Conservation (phyloP, 2,797 vertebrate species). For the Lates japonicus region DNA sequence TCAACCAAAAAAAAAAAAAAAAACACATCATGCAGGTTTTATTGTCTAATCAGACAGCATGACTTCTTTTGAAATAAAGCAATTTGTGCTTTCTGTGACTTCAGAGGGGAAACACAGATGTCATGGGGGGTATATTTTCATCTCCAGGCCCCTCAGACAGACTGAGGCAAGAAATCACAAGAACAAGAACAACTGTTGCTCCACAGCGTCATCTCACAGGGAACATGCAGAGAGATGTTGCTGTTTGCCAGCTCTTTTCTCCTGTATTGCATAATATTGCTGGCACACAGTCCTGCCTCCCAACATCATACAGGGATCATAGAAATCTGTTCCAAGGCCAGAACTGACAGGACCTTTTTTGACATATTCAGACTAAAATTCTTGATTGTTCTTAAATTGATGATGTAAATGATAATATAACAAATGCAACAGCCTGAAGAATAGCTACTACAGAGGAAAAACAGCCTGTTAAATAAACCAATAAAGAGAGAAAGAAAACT, state of each 20-base stretch:
- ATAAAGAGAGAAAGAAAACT: background rate
- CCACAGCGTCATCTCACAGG: background rate
- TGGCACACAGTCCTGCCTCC: background rate
- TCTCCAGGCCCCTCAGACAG: background rate
- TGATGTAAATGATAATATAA: background rate
- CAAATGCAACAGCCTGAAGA: background rate
- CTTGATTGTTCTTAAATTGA: background rate
- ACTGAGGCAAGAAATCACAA: background rate
- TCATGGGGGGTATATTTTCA: background rate
- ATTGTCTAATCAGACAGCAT: background rate
- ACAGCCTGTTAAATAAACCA: background rate
- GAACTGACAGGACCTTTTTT: background rate
- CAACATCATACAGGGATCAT: background rate
- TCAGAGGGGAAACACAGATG: conserved; percentile 1
- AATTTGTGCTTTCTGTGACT: background rate
- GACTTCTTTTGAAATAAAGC: background rate
- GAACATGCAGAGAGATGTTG: conserved; percentile 11
- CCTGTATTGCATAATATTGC: background rate
- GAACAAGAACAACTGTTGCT: conserved; percentile 13
- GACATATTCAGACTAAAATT: background rate
- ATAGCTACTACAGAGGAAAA: background rate
- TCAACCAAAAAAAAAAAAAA: no score
- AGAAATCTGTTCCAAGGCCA: background rate
- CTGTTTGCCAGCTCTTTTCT: background rate
- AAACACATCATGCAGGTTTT: background rate